These are phyloP conservation scores for Charina bottae DNA, from an alignment of 2,113 vertebrate species.

Conservation along the genomic window DNA sequence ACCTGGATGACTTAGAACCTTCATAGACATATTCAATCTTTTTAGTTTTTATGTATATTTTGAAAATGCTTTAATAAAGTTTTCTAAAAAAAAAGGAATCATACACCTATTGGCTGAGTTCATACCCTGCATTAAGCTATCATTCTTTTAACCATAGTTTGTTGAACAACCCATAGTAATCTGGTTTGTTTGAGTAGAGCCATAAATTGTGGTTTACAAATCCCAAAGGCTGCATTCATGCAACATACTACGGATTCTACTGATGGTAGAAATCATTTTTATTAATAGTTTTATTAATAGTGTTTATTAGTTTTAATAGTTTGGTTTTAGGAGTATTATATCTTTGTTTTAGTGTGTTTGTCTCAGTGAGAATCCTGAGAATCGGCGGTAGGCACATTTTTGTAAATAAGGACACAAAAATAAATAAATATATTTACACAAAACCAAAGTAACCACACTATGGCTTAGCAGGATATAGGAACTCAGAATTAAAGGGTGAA, in stretches of 20 bases:
- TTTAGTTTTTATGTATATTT: no score
- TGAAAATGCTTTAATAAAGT: no score
- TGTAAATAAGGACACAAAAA: background rate
- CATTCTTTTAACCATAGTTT: background rate
- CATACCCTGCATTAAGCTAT: background rate
- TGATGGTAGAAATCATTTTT: background rate
- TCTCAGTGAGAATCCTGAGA: background rate
- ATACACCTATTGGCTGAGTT: no score
- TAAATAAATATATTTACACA: background rate
- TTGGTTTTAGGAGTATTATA: background rate
- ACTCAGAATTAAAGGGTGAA: background rate
- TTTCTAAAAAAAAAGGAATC: no score
- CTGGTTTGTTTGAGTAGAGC: background rate
- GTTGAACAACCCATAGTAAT: background rate
- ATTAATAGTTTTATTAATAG: background rate
- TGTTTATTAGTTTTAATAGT: background rate
- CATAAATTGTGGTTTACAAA: background rate
- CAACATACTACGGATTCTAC: background rate
- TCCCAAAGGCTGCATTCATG: background rate
- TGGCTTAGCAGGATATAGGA: background rate
- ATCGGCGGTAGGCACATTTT: background rate
- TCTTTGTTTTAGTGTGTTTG: background rate
- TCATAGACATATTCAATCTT: no score
- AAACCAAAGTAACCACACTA: background rate
- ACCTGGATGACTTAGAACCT: no score